phyloP scores from a whole-genome alignment of 2,888 invertebrate species.

The Phortica magna region DNA sequence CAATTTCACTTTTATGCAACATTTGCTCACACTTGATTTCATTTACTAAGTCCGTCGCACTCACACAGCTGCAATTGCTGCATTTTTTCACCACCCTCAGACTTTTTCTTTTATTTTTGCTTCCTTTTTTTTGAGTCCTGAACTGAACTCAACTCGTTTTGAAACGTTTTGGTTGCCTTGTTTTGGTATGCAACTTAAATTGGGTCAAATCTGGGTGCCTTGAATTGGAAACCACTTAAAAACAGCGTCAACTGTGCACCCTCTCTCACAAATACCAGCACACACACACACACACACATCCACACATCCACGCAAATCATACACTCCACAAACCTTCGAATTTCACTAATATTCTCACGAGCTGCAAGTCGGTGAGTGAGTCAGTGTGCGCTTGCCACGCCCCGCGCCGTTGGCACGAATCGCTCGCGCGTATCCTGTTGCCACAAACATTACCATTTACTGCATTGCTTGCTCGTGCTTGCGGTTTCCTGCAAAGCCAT shows the following conservation, averaged over 20 bases:
- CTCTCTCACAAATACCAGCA: background rate
- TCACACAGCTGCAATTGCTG: background rate
- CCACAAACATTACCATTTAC: background rate
- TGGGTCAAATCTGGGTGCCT: constrained; percentile 33
- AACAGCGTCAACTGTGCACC: constrained; percentile 39
- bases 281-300: constrained; percentile 1
- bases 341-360: background rate
- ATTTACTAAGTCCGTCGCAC: background rate
- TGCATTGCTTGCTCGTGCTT: background rate
- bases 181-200: constrained; percentile 25
- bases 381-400: constrained; percentile 29
- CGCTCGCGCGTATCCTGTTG: background rate
- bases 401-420: too few relatives aligned
- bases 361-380: constrained; percentile 29
- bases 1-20: constrained; percentile 28
- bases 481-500: background rate
- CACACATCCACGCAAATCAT: too few relatives aligned
- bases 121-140: background rate
- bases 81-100: background rate
- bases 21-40: background rate
- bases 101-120: constrained; percentile 39
- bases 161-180: background rate
- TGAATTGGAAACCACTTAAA: constrained; percentile 55
- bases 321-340: constrained; percentile 25
- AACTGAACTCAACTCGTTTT: background rate